phyloP scores from a whole-genome alignment of 2,888 invertebrate genomes.

The Liopterus haemorrhoidalis region DNA sequence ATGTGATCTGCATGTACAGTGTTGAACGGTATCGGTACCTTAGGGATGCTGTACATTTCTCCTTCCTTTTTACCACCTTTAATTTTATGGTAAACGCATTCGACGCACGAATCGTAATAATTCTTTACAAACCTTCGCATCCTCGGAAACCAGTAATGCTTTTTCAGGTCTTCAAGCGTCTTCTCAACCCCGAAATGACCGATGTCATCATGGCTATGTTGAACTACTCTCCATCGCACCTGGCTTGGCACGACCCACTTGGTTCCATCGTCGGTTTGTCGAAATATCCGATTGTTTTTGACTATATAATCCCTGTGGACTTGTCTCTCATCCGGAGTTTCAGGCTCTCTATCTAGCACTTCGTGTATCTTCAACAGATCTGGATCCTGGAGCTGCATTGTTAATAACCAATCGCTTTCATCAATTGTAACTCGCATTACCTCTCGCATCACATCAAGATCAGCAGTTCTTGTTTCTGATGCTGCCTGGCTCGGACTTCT shows the following conservation, averaged over 20 bases:
- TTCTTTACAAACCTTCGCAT: slow-evolving; percentile 38
- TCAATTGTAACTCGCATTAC: no score
- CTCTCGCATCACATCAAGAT: no score
- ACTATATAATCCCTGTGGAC: no score
- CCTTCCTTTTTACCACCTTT: slow-evolving; percentile 34
- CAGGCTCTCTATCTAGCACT: no score
- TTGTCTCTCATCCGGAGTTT: no score
- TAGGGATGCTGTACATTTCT: slow-evolving; percentile 39
- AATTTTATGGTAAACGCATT: slow-evolving; percentile 38
- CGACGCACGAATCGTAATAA: slow-evolving; percentile 39
- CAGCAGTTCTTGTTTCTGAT: no score
- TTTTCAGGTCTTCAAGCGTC: slow-evolving; percentile 19
- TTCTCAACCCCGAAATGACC: slow-evolving; percentile 27
- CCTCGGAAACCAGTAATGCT: slow-evolving; percentile 30
- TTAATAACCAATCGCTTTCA: no score
- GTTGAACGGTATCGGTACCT: slow-evolving; percentile 39
- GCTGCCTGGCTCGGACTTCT: no score
- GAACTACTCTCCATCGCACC: slow-evolving; percentile 23
- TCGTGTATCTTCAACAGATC: no score
- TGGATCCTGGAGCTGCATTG: no score
- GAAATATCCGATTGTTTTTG: no score
- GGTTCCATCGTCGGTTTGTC: background rate
- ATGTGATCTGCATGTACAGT: slow-evolving; percentile 43
- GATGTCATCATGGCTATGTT: slow-evolving; percentile 21
- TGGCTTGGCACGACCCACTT: slow-evolving; percentile 21